These are phyloP conservation scores for Harpagoxenus sublaevis DNA, from an alignment of 2,888 invertebrate genomes.

Conservation along the genomic window DNA sequence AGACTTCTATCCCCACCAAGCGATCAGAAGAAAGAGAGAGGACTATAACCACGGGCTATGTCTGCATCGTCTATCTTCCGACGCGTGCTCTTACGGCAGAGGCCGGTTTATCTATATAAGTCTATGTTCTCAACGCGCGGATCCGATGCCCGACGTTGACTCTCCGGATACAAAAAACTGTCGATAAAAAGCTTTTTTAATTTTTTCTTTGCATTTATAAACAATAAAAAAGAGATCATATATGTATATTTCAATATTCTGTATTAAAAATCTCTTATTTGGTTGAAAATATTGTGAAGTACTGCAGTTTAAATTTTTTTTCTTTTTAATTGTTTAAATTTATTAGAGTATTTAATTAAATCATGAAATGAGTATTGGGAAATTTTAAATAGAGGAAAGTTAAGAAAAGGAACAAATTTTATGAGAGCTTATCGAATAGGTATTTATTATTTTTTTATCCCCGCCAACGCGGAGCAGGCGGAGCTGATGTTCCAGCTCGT, in stretches of 20 bases:
- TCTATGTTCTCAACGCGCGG: neutral
- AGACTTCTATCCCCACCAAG: too few relatives aligned
- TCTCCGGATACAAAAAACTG: neutral
- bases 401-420: neutral
- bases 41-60: too few relatives aligned
- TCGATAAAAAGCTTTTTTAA: neutral
- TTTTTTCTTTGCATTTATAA: neutral
- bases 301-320: neutral
- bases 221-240: neutral
- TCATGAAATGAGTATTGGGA: neutral
- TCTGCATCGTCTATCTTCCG: too few relatives aligned
- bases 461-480: neutral
- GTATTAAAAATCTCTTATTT: neutral
- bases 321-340: neutral
- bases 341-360: neutral
- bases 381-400: neutral
- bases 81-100: too few relatives aligned
- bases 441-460: slow-evolving; percentile 16
- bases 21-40: too few relatives aligned
- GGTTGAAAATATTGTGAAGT: neutral
- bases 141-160: neutral
- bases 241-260: neutral
- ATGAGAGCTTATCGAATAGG: neutral
- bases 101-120: too few relatives aligned
- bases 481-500: slow-evolving; percentile 25